Conservation (phyloP, 2,797 vertebrate genomes). For the Gadopsis bispinosus region DNA sequence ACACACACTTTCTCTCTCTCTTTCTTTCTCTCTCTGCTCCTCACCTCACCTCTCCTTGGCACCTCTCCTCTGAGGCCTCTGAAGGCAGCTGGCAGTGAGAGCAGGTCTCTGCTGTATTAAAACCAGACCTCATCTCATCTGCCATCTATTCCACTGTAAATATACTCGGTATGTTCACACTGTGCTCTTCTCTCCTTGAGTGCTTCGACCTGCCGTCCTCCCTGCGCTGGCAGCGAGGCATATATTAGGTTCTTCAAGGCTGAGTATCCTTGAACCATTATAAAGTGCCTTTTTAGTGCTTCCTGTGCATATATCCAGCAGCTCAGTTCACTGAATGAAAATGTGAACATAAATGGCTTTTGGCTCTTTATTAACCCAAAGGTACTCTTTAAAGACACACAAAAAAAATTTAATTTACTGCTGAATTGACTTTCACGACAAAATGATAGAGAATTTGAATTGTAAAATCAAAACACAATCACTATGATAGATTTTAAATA, state of each 20-base stretch:
- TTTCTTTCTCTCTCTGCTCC: constrained; percentile 35
- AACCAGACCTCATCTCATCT: constrained; percentile 75
- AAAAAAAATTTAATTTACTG: constrained; percentile 26
- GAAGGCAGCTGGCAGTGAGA: constrained; percentile 73
- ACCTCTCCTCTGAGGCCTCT: constrained; percentile 71
- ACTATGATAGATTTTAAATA: constrained; percentile 2
- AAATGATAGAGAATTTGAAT: constrained; percentile 46
- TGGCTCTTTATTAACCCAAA: constrained; percentile 42
- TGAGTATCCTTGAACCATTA: constrained; percentile 76
- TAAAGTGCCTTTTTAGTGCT: constrained; percentile 66
- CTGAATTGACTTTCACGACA: constrained; percentile 35
- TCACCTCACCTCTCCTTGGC: constrained; percentile 75
- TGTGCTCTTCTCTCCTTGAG: constrained; percentile 64
- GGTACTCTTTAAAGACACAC: constrained; percentile 26
- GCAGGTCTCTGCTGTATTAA: constrained; percentile 74
- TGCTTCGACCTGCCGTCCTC: constrained; percentile 67
- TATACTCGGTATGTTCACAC: constrained; percentile 67
- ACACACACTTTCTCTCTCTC: background rate
- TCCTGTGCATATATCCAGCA: constrained; percentile 44
- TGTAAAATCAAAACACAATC: constrained; percentile 33
- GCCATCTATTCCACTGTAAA: constrained; percentile 77
- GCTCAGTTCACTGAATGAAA: constrained; percentile 49
- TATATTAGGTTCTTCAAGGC: constrained; percentile 70
- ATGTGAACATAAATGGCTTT: constrained; percentile 47
- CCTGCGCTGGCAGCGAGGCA: constrained; percentile 55